Conservation (phyloP, 2,113 vertebrate genomes). For the Macrotis lagotis region DNA sequence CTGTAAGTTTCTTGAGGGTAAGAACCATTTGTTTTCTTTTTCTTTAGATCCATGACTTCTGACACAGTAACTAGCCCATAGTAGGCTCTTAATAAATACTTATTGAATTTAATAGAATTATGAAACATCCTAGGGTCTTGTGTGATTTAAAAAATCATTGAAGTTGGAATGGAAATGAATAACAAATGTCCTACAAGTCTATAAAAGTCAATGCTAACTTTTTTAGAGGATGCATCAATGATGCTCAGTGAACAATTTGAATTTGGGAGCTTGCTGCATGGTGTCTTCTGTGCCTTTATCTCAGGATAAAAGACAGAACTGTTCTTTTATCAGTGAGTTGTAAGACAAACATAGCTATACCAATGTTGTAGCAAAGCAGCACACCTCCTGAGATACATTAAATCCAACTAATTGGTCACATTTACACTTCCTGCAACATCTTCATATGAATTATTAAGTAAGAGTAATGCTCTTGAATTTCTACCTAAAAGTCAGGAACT, state of each 20-base stretch:
- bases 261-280: constrained; percentile 36
- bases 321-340: constrained; percentile 39
- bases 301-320: constrained; percentile 31
- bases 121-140: constrained; percentile 39
- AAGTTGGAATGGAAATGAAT: constrained; percentile 18
- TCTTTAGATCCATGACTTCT: background rate
- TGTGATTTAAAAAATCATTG: constrained; percentile 45
- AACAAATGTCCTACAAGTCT: constrained; percentile 60
- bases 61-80: background rate
- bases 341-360: constrained; percentile 30
- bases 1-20: background rate
- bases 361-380: background rate
- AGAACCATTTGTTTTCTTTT: background rate
- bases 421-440: constrained; percentile 41
- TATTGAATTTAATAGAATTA: constrained; percentile 28
- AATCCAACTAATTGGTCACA: constrained; percentile 23
- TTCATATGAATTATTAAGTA: constrained; percentile 57
- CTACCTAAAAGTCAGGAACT: constrained; percentile 20
- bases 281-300: constrained; percentile 10
- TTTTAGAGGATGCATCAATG: constrained; percentile 50
- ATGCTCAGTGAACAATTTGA: constrained; percentile 55
- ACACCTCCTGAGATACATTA: constrained; percentile 54
- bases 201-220: constrained; percentile 51
- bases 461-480: constrained; percentile 56
- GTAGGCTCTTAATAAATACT: background rate